Base-by-base conservation (phyloP, 2,888 invertebrate species). In the Metallyticus violacea region DNA sequence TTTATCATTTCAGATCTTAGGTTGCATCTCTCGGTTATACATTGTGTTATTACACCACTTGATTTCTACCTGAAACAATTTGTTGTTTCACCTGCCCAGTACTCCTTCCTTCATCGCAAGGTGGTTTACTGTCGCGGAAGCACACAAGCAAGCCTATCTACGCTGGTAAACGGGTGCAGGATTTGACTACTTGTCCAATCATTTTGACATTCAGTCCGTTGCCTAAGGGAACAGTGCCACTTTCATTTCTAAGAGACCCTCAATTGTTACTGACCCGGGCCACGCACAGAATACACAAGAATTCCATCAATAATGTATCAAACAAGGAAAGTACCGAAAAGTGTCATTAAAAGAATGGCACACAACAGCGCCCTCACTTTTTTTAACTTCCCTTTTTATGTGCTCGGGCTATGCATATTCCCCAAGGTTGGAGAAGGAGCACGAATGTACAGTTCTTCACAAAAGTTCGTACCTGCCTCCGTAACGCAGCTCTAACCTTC, bases 271-370 rank as follows among this genome's bases (percentile, higher is more conserved):
- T 62, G 40, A 62, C 40, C 40, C 40, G 40, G 15, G 40, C 4
- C 22, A 15, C 40, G 40, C 40, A 62, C 40, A 15, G 40, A 62
- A 62, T 62, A 15, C 40, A 62, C 40, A 62, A 62, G 1, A 22
- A 82, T 7, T 26, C 76, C 62, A 82, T 82, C 76, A 82, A 82
- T 82, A 62, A 62, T 82, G 26, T 26, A 82, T 1, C 22, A 76
- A 26, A 26, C 82, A 26, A 76, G 76, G 26, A 82, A 30, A 82
- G 62, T 76, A 26, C 85, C 22, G 30, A 77, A 77, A 86, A 81
- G 81, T 86, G 86, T 86, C 86, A 86, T 86, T 86, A 86, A 85
- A 86, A 86, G 86, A 86, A 86, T 86, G 78, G 77, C 28, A 29
- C 26, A 62, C 22, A 82, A 26, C 26, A 15, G 80, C 2, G 62